Evolutionary conservation across 2,888 invertebrate species (phyloP), one percentile per base, ranked within the genome.

Genomic region (Ditula angustiorana): DNA sequence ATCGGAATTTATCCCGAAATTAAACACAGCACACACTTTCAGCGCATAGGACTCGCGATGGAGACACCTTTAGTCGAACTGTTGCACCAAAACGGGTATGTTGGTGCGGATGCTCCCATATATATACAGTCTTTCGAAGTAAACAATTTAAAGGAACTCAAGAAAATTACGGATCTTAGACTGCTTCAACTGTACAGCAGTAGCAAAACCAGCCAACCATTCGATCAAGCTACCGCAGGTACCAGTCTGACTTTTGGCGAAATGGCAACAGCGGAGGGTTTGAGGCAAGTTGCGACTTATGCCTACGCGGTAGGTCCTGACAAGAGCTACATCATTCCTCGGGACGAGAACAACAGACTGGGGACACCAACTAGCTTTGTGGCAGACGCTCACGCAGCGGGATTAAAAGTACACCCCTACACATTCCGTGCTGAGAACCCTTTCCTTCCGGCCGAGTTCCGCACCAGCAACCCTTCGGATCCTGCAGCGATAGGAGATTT

Each of bases 111-210:
- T 57, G 81, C 88, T 16, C 86, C 88, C 1, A 80, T 87, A 53
- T 90, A 87, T 62, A 90, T 92, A 41, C 92, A 92, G 68, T 92
- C 92, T 0, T 91, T 92, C 72, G 92, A 92, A 79, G 83, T 91
- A 1, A 84, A 69, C 26, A 92, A 92, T 67, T 80, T 92, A 26
- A 90, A 82, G 56, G 84, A 89, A 67, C 71, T 92, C 1, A 88
- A 81, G 53, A 77, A 74, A 49, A 74, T 91, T 35, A 90, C 92
- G 16, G 80, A 82, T 63, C 77, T 92, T 11, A 79, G 85, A 53
- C 75, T 92, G 21, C 74, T 92, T 53, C 91, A 92, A 67, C 72
- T 92, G 21, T 82, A 82, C 47, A 77, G 83, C 16, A 69, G 77
- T 28, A 71, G 72, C 5, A 75, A 71, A 33, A 37, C 66, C n/a